A percentile compares a stretch with the other conserved stretches of the same genome.
Evolutionary conservation across 2,888 invertebrate genomes (phyloP).

Genomic region (Troides aeacus): DNA sequence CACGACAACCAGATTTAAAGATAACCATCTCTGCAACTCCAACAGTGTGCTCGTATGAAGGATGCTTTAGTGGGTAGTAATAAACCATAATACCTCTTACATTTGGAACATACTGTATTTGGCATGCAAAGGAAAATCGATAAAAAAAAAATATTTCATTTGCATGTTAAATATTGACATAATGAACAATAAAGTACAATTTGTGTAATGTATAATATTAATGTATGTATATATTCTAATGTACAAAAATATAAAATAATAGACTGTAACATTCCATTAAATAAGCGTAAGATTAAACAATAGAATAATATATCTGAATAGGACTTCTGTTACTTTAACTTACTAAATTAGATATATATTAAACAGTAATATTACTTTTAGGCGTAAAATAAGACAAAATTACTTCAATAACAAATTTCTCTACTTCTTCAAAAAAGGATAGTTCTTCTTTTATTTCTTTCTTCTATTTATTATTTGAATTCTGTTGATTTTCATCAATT

Average conservation of each 20-base stretch:
- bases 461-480: too few species aligned
- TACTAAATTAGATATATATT: neutral
- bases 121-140: neutral
- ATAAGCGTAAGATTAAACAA: too few species aligned
- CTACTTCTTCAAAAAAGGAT: too few species aligned
- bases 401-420: too few species aligned
- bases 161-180: neutral
- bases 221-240: too few species aligned
- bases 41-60: neutral
- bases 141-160: neutral
- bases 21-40: neutral
- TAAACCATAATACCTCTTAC: constrained; percentile 41
- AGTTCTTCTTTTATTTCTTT: too few species aligned
- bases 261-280: too few species aligned
- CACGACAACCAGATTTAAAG: too few species aligned
- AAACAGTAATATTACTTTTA: neutral
- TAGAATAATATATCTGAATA: neutral
- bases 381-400: neutral
- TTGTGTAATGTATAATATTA: neutral
- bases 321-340: neutral
- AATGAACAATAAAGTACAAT: neutral
- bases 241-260: too few species aligned
- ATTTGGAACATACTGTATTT: constrained; percentile 4
- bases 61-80: constrained; percentile 21
- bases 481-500: too few species aligned